Conservation (phyloP, 1,140 invertebrate genomes). For the Aphis craccivora region DNA sequence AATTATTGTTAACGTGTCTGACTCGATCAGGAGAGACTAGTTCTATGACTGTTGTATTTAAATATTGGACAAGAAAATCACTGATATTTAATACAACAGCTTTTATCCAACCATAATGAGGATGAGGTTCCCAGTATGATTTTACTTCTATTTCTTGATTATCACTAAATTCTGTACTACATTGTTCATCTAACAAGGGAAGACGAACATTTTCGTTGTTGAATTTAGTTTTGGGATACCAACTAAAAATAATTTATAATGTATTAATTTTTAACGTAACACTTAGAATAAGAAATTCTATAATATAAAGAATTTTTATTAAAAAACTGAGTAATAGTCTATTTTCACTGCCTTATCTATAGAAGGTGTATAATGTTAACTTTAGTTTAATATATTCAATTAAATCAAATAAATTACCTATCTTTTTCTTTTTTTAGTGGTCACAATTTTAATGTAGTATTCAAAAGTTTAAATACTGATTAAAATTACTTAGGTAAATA, state of each 20-base stretch:
- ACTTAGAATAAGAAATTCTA: not conserved
- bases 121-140: slow-evolving; percentile 83
- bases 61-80: slow-evolving; percentile 39
- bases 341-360: not conserved
- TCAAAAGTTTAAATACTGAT: no score
- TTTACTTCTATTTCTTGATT: slow-evolving; percentile 93
- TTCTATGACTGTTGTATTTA: slow-evolving; percentile 86
- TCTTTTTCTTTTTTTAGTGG: no score
- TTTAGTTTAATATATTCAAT: not conserved
- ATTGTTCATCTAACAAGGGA: slow-evolving; percentile 73
- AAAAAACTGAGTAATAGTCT: not conserved
- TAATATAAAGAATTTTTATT: no score
- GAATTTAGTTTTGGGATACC: slow-evolving; percentile 91
- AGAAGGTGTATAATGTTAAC: not conserved
- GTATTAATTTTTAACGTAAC: not conserved
- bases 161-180: slow-evolving; percentile 74
- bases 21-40: slow-evolving; percentile 86
- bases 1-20: slow-evolving; percentile 81
- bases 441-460: no score
- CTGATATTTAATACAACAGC: slow-evolving; percentile 63
- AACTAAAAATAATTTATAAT: slow-evolving; percentile 69
- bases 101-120: slow-evolving; percentile 94
- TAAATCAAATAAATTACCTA: not conserved
- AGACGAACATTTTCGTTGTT: slow-evolving; percentile 88
- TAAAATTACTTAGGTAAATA: no score